Conservation (phyloP, 2,888 invertebrate species). For the Pecten maximus region DNA sequence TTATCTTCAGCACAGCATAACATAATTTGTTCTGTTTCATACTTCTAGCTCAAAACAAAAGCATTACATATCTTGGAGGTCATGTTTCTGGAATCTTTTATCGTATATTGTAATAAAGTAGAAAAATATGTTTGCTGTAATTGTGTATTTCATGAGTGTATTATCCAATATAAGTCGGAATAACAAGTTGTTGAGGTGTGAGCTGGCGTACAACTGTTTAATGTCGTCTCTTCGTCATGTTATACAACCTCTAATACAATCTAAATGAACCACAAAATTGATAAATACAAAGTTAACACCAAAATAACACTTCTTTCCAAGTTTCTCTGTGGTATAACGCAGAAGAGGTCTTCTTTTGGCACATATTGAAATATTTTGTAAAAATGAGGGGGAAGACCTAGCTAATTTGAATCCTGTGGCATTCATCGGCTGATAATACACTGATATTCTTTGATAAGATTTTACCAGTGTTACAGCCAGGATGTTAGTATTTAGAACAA, state of each 20-base stretch:
- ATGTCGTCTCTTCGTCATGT: not conserved
- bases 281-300: conserved; percentile 33
- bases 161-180: not conserved
- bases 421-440: not conserved
- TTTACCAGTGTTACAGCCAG: conserved; percentile 28
- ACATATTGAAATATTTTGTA: conserved; percentile 14
- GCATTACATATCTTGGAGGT: not conserved
- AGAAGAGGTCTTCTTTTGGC: not conserved
- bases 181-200: conserved; percentile 18
- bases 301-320: conserved; percentile 15
- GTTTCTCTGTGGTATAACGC: not conserved
- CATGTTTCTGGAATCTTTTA: not conserved
- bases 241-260: conserved; percentile 5
- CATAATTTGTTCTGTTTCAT: not conserved
- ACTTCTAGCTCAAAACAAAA: not conserved
- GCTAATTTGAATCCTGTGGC: conserved; percentile 28
- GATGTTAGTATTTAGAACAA: conserved; percentile 31
- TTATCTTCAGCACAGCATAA: too few species aligned
- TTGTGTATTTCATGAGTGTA: not conserved
- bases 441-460: not conserved
- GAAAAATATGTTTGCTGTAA: conserved; percentile 4
- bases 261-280: conserved; percentile 10
- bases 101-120: not conserved
- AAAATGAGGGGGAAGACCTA: not conserved
- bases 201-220: not conserved